Evolutionary conservation across 1,140 invertebrate genomes (phyloP).

Genomic region (Microplitis demolitor): DNA sequence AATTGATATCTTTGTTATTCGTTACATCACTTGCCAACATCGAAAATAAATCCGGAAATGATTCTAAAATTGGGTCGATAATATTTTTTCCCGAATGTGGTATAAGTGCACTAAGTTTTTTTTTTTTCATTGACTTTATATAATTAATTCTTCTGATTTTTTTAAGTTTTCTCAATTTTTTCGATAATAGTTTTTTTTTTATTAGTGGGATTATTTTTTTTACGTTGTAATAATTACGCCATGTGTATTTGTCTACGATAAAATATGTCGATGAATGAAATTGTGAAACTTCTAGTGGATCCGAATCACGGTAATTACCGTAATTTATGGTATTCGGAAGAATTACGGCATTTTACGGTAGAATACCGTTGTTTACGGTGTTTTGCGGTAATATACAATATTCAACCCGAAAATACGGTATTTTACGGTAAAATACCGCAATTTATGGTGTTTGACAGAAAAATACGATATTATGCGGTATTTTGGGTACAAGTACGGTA

Average conservation of each 20-base stretch:
- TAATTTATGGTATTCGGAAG: too few relatives aligned
- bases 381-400: too few relatives aligned
- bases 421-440: too few relatives aligned
- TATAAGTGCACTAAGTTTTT: not conserved
- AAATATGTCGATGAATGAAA: constrained; percentile 23
- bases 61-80: constrained; percentile 14
- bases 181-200: not conserved
- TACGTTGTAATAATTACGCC: constrained; percentile 16
- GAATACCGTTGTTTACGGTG: too few relatives aligned
- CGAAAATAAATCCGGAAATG: constrained; percentile 13
- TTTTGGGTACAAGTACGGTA: too few relatives aligned
- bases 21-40: not conserved
- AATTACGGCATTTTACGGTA: too few relatives aligned
- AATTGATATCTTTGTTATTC: not conserved
- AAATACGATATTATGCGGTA: too few relatives aligned
- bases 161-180: constrained; percentile 1
- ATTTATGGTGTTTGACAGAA: too few relatives aligned
- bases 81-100: constrained; percentile 19
- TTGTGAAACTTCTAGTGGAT: constrained; percentile 8
- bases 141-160: not conserved
- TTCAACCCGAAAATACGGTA: too few relatives aligned
- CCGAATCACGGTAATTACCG: too few relatives aligned
- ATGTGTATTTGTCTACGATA: constrained; percentile 14
- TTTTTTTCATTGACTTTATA: not conserved
- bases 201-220: not conserved